Conservation (phyloP, 37 sponge, comb jelly and placozoan genomes). For the Aphrocallistes beatrix region DNA sequence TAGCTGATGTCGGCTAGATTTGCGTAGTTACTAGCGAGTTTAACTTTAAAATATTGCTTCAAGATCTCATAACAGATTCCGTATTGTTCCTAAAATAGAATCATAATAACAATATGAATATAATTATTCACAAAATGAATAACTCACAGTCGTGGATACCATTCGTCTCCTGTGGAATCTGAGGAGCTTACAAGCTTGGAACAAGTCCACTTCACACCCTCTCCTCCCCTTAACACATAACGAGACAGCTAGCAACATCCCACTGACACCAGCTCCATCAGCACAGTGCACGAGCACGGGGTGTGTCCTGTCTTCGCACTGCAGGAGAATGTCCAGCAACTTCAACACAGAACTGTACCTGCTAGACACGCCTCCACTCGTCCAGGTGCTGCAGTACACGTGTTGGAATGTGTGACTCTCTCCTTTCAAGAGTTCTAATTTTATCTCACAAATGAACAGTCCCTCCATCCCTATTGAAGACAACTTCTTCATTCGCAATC, state of each 20-base stretch:
- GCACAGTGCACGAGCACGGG: too few relatives aligned
- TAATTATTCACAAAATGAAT: too few relatives aligned
- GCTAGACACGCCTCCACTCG: not conserved
- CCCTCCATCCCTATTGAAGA: not conserved
- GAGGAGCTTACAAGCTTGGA: too few relatives aligned
- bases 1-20: not conserved
- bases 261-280: too few relatives aligned
- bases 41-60: not conserved
- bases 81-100: not conserved
- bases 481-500: not conserved
- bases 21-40: not conserved
- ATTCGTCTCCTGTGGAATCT: too few relatives aligned
- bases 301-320: too few relatives aligned
- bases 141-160: too few relatives aligned
- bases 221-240: too few relatives aligned
- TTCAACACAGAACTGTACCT: not conserved
- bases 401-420: not conserved
- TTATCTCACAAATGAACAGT: not conserved
- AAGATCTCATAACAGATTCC: not conserved
- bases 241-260: too few relatives aligned
- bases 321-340: not conserved
- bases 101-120: not conserved
- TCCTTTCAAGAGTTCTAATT: not conserved
- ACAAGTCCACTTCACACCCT: too few relatives aligned
- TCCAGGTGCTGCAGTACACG: not conserved